A percentile compares a stretch with the other conserved stretches of the same genome.
phyloP scores from a whole-genome alignment of 2,888 invertebrate genomes.

The Gastrophysa polygoni region DNA sequence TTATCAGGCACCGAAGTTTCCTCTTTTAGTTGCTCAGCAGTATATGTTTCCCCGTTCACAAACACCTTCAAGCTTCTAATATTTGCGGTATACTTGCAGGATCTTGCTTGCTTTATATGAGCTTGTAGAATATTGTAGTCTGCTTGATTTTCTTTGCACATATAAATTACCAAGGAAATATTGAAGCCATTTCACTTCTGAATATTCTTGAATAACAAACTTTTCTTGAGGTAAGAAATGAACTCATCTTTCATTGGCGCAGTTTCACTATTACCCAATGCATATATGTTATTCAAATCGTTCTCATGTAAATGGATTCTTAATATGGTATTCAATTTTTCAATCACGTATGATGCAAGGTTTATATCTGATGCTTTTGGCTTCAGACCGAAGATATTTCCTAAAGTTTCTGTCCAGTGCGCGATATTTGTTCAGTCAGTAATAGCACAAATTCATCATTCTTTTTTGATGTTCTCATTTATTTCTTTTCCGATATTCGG shows the following conservation, averaged over 20 bases:
- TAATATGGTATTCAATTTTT: background rate
- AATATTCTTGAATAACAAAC: background rate
- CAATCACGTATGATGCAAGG: background rate
- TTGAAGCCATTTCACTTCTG: background rate
- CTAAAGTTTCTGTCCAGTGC: no score
- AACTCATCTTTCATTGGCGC: conserved; percentile 3
- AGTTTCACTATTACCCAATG: background rate
- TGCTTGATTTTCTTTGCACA: background rate
- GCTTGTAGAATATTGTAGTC: background rate
- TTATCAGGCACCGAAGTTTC: no score
- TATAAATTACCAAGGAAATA: background rate
- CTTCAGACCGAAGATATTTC: no score
- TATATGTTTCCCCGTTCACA: no score
- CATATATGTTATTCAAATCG: conserved; percentile 3
- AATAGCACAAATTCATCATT: conserved; percentile 1
- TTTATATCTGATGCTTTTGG: no score
- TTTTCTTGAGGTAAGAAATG: conserved; percentile 2
- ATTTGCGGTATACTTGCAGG: no score
- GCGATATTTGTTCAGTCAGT: background rate
- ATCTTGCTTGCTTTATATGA: no score
- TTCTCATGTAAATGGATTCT: background rate
- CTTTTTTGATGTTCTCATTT: conserved; percentile 5
- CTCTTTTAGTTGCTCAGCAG: no score
- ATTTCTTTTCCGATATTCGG: background rate
- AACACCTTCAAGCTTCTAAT: no score